Evolutionary conservation across 1,140 invertebrate genomes (phyloP).

Genomic region (Macrocentrus cingulum): DNA sequence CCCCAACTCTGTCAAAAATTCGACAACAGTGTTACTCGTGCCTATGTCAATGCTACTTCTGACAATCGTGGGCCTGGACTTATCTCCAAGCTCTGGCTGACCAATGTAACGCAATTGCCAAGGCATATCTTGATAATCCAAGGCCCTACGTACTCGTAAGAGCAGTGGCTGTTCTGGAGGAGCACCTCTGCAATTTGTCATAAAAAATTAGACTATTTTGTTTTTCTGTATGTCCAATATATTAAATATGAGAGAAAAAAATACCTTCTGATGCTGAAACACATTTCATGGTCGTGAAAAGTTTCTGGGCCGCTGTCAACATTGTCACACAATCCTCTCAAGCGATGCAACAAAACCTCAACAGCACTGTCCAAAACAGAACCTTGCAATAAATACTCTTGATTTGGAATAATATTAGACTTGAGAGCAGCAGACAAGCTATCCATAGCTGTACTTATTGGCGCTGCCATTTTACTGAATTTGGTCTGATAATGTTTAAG

Average conservation of each 20-base stretch:
- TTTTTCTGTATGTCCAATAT: too few relatives aligned
- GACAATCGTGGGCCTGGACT: constrained; percentile 85
- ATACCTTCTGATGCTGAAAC: constrained; percentile 74
- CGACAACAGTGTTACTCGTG: constrained; percentile 83
- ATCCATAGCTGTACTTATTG: constrained; percentile 73
- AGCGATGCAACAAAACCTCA: constrained; percentile 86
- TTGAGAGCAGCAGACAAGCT: constrained; percentile 75
- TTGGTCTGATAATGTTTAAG: too few relatives aligned
- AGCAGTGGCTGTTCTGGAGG: constrained; percentile 63
- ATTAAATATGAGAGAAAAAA: constrained; percentile 15
- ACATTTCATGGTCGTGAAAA: constrained; percentile 90
- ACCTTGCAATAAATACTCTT: constrained; percentile 89
- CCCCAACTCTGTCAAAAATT: constrained; percentile 91
- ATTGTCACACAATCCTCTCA: constrained; percentile 92
- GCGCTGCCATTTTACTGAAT: constrained; percentile 49
- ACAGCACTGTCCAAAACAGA: constrained; percentile 90
- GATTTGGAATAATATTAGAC: constrained; percentile 84
- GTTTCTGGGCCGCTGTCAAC: constrained; percentile 86
- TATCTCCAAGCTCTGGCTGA: constrained; percentile 86
- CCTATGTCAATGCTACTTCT: constrained; percentile 90
- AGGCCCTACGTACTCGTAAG: constrained; percentile 74
- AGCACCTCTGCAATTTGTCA: constrained; percentile 54
- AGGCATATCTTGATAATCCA: constrained; percentile 77
- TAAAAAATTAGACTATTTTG: too few relatives aligned
- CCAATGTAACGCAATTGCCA: constrained; percentile 89